Evolutionary conservation across 92 coral and sea anemone species (phyloP), one percentile per base, ranked within the genome.

Genomic region (Heliopora coerulea): DNA sequence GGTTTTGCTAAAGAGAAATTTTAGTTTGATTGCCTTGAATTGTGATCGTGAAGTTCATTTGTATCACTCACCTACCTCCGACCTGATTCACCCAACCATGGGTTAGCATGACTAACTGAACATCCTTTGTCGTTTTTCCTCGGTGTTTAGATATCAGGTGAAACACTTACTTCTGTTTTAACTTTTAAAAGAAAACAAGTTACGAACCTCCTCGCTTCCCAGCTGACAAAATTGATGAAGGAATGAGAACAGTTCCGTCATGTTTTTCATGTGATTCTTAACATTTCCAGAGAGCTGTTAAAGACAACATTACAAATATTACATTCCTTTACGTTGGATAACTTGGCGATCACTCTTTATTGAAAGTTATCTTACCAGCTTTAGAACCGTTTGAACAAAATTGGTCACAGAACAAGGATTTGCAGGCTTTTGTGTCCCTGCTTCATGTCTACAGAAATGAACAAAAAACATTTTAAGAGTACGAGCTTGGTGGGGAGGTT

Each of bases 221-320:
- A 89, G 65, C 54, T 83, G 86, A 80, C 91, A 91, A 74, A 95
- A 95, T 79, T 95, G 99, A 61, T 95, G 87, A 61, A 95, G 82
- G 21, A 95, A 80, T 86, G 89, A 91, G 69, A 95, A 95, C 19
- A 84, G 72, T 84, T 95, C 99, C 0, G 99, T 81, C 83, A 95
- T 88, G 66, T 95, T 95, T 87, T 88, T 90, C 80, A 95, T 81
- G 83, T 90, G 84, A 15, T 82, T 77, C 60, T 91, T 89, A 49
- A 89, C 87, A 41, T 90, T 86, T 24, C 80, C 83, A 48, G 91
- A 91, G 57, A 95, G 81, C 99, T 95, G 72, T 2, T 49, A 81
- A 56, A 61, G 46, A 75, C 39, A 30, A 34, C 40, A 34, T 61
- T n/a, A 0, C 30, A 54, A 25, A 35, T 32, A 25, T 58, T 58